Evolutionary conservation across 2,797 vertebrate species (phyloP).

Genomic region (Oophaga sylvatica): DNA sequence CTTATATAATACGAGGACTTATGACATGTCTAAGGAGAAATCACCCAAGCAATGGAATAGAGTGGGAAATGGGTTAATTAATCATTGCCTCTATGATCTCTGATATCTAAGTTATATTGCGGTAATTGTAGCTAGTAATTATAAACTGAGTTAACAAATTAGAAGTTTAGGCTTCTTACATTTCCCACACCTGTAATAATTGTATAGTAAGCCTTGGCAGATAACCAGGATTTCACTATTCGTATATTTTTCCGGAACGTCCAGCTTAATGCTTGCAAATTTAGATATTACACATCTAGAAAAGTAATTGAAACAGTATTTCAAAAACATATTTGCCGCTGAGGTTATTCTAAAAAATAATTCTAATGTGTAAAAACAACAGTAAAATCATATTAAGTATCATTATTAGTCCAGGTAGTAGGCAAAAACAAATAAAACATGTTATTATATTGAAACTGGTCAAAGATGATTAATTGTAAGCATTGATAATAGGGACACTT

Average conservation of each 20-base stretch:
- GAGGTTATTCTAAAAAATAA: neutral
- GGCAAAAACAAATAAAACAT: neutral
- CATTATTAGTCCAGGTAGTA: neutral
- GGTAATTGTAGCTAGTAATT: neutral
- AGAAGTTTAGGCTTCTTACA: neutral
- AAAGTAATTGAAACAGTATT: neutral
- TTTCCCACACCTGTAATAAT: neutral
- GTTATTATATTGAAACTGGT: neutral
- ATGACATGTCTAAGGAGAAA: neutral
- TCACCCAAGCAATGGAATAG: neutral
- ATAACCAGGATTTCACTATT: neutral
- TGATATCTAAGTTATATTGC: neutral
- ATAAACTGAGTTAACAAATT: neutral
- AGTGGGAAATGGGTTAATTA: neutral
- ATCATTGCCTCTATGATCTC: neutral
- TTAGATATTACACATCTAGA: neutral
- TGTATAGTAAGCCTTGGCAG: neutral
- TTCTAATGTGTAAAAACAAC: neutral
- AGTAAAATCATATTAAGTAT: neutral
- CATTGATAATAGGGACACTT: conserved; percentile 4
- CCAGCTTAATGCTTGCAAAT: neutral
- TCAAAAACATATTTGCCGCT: neutral
- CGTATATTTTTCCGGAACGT: neutral
- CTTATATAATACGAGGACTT: neutral
- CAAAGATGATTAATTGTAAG: neutral